phyloP scores from a whole-genome alignment of 2,797 vertebrate species.

The Heliangelus exortis region DNA sequence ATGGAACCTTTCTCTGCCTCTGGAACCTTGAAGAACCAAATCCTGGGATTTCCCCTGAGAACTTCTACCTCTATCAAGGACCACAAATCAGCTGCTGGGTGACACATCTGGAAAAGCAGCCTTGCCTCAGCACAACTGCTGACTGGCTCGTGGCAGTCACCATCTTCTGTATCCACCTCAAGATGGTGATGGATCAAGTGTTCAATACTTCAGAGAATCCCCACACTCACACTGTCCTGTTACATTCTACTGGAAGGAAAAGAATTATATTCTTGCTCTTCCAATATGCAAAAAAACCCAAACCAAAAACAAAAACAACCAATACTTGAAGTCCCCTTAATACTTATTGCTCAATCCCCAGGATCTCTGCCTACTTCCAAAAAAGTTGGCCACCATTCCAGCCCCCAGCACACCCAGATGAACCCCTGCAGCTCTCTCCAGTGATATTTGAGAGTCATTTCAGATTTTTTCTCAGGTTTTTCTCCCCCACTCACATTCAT shows the following conservation, averaged over 20 bases:
- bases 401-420: not conserved
- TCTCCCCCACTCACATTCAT: too few species aligned
- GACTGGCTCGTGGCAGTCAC: fast-evolving
- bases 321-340: too few species aligned
- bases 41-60: not conserved
- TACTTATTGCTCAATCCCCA: not conserved
- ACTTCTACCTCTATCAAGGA: not conserved
- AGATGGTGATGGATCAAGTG: not conserved
- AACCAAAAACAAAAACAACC: too few species aligned
- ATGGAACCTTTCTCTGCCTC: not conserved
- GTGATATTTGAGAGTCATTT: not conserved
- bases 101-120: fast-evolving
- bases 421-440: not conserved
- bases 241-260: not conserved
- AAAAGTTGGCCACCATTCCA: not conserved
- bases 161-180: not conserved
- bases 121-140: too few species aligned
- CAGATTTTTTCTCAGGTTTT: not conserved
- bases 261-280: not conserved
- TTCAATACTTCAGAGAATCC: not conserved
- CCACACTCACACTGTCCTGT: not conserved
- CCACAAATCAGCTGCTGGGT: not conserved
- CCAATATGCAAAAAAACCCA: too few species aligned
- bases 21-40: not conserved
- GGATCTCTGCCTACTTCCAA: too few species aligned